Evolutionary conservation across 2,888 invertebrate genomes (phyloP), one percentile per base, ranked within the genome.

Genomic region (Melieria picta): DNA sequence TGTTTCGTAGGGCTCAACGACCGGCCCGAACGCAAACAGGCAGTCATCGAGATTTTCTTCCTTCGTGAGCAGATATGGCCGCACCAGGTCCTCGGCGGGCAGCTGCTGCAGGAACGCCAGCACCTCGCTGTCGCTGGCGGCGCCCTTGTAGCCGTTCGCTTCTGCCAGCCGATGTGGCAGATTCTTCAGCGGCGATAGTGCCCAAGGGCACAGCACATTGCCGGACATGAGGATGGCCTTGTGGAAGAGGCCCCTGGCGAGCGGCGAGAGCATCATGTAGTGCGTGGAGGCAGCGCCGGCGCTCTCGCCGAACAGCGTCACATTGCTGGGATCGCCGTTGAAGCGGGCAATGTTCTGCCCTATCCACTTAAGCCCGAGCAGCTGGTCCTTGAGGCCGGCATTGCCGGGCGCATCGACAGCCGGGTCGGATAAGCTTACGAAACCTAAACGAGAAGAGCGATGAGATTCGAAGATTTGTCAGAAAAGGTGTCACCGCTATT

Each of bases 261-360:
- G 79, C 1, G 87, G 86, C 5, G 88, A 87, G 5, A 88, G 74
- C 79, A 88, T 84, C 48, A 88, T 75, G 66, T 85, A 86, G 71
- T 89, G 88, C 1, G 85, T 85, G 0, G 87, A 84, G 7, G 85
- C 86, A n/a, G 85, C 87, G 7, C 89, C 89, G 43, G 89, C 89
- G 79, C 89, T 89, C 76, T 88, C 87, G 0, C 89, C 89, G 74
- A 88, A 88, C 4, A 89, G 82, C 0, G 89, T 89, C 1, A 86
- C 84, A 77, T 89, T 89, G 1, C 84, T 79, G 0, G 87, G 80
- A 80, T 89, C 88, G 1, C 88, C 89, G 75, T 88, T 87, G 72
- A 89, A 89, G 9, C 77, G 72, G 3, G 74, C 47, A 3, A 88
- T 87, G 76, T 89, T 89, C 16, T 81, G 77, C 56, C 86, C 84